A percentile compares a stretch with the other conserved stretches of the same genome.
phyloP scores from a whole-genome alignment of 2,113 vertebrate species.

The Cavia porcellus region DNA sequence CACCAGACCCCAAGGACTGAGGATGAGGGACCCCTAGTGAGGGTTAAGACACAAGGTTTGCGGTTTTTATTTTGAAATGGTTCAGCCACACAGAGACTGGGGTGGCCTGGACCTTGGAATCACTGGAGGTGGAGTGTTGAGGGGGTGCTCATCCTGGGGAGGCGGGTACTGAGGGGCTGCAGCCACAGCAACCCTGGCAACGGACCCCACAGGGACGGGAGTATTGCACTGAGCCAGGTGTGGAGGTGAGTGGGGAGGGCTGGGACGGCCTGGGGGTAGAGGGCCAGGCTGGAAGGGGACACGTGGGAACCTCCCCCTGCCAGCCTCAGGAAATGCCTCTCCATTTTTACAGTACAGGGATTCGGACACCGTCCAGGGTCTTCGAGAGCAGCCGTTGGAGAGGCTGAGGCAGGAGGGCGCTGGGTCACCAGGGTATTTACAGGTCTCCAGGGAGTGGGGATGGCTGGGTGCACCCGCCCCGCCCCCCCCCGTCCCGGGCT shows the following conservation, averaged over 20 bases:
- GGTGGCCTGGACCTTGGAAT: neutral
- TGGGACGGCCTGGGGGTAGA: neutral
- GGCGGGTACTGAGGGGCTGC: neutral
- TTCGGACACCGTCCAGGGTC: constrained; percentile 18
- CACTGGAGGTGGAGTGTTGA: neutral
- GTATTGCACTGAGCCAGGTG: constrained; percentile 82
- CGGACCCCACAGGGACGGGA: constrained; percentile 14
- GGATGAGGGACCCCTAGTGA: neutral
- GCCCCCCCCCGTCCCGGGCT: neutral
- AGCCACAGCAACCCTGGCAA: constrained; percentile 63
- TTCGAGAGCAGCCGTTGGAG: constrained; percentile 27
- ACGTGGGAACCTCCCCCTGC: neutral
- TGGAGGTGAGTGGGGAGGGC: neutral
- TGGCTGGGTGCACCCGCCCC: neutral
- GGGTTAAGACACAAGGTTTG: constrained; percentile 79
- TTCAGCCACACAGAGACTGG: constrained; percentile 38
- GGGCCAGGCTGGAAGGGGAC: neutral
- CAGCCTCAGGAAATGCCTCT: constrained; percentile 44
- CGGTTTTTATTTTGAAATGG: constrained; percentile 66
- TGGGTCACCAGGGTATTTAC: constrained; percentile 45
- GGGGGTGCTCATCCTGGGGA: neutral
- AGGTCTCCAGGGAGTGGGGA: neutral
- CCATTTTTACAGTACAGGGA: constrained; percentile 66
- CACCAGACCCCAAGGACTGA: constrained; percentile 48
- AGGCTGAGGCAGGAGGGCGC: neutral